A percentile compares a stretch with the other conserved stretches of the same genome.
Conservation (phyloP, 2,113 vertebrate genomes). For the Panthera leo region DNA sequence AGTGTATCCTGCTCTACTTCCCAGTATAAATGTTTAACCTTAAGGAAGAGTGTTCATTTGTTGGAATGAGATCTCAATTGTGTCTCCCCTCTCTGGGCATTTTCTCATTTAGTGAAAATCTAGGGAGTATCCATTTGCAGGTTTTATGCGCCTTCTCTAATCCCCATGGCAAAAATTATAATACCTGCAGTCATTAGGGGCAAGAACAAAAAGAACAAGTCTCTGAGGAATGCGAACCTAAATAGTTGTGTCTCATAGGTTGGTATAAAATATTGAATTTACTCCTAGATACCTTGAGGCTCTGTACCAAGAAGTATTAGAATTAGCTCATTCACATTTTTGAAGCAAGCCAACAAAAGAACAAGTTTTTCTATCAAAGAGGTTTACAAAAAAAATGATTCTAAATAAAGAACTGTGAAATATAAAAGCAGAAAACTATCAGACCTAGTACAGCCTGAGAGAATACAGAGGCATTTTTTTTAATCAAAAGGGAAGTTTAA, state of each 20-base stretch:
- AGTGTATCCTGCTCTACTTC: not conserved
- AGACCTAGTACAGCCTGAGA: not conserved
- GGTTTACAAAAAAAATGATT: slow-evolving; percentile 47
- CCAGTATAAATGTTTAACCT: slow-evolving; percentile 36
- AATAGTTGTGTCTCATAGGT: slow-evolving; percentile 37
- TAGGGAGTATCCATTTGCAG: not conserved
- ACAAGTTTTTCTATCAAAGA: slow-evolving; percentile 46
- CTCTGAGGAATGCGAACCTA: slow-evolving; percentile 39
- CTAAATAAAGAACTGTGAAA: slow-evolving; percentile 24
- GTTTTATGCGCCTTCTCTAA: not conserved
- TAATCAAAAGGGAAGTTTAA: not conserved
- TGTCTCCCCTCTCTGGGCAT: not conserved
- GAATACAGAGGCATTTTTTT: slow-evolving; percentile 22
- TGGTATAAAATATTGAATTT: slow-evolving; percentile 46
- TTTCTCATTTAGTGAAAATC: slow-evolving; percentile 37
- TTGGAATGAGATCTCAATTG: not conserved
- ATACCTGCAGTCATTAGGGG: not conserved
- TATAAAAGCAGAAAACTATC: not conserved
- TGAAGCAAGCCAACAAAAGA: slow-evolving; percentile 41
- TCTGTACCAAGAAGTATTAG: slow-evolving; percentile 43
- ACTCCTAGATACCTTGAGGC: slow-evolving; percentile 9
- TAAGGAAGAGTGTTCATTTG: not conserved
- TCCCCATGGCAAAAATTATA: not conserved
- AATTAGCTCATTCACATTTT: slow-evolving; percentile 52
- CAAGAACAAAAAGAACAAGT: not conserved